Evolutionary conservation across 2,113 vertebrate genomes (phyloP).

Genomic region (Anas platyrhynchos): DNA sequence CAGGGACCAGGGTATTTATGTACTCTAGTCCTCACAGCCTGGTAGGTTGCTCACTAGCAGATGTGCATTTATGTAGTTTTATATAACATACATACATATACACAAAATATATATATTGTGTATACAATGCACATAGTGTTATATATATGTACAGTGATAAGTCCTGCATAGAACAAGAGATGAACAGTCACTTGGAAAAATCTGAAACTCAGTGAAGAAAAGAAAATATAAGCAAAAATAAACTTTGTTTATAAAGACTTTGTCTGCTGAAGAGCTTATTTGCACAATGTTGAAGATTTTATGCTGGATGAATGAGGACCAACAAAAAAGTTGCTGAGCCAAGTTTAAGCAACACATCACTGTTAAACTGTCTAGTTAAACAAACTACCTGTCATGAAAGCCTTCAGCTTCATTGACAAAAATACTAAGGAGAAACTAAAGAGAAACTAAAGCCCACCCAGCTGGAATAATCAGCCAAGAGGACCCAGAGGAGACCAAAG

Average conservation of each 20-base stretch:
- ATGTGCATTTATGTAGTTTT: neutral
- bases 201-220: neutral
- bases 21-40: neutral
- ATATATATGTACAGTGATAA: neutral
- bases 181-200: neutral
- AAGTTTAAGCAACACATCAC: neutral
- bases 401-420: neutral
- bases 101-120: no score
- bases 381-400: neutral
- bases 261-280: neutral
- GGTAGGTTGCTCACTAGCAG: neutral
- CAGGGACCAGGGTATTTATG: neutral
- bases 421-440: neutral
- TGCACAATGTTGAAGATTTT: neutral
- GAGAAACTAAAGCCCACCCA: neutral
- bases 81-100: neutral
- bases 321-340: neutral
- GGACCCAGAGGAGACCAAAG: neutral
- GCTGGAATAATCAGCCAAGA: neutral
- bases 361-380: neutral
- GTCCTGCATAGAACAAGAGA: neutral
- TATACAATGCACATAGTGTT: neutral
- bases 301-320: neutral
- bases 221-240: neutral
- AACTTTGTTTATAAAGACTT: neutral